Conservation (phyloP, 2,888 invertebrate genomes). For the Acanthosepion pharaonis region DNA sequence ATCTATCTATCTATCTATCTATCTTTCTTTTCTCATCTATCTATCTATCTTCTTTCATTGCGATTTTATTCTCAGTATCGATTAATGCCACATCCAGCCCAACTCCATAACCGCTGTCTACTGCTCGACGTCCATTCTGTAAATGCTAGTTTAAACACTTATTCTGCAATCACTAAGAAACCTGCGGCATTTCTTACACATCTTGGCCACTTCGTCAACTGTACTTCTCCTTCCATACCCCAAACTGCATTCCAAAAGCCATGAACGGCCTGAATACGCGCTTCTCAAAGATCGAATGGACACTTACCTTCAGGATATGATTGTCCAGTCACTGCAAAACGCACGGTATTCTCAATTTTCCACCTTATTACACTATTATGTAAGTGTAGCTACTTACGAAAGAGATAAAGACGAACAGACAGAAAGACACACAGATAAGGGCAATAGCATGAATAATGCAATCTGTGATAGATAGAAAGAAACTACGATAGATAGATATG, state of each 20-base stretch:
- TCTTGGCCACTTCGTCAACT: background rate
- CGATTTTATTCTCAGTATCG: no score
- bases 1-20: no score
- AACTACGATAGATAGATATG: no score
- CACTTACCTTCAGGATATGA: slow-evolving; percentile 6
- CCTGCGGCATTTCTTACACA: background rate
- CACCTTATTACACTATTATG: background rate
- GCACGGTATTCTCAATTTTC: background rate
- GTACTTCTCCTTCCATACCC: no score
- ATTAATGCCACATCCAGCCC: no score
- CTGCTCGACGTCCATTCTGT: background rate
- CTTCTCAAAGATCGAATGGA: slow-evolving; percentile 1
- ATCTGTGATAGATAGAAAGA: no score
- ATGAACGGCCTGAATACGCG: background rate
- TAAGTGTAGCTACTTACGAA: background rate
- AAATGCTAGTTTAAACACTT: background rate
- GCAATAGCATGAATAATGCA: no score
- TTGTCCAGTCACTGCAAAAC: background rate
- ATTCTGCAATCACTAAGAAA: background rate
- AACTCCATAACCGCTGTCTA: background rate
- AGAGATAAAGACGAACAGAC: background rate
- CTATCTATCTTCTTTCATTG: no score
- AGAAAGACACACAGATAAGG: background rate
- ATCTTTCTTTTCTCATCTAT: no score
- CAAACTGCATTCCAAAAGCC: background rate